Base-by-base conservation (phyloP, 2,888 invertebrate species). In the Drosophila emarginata region DNA sequence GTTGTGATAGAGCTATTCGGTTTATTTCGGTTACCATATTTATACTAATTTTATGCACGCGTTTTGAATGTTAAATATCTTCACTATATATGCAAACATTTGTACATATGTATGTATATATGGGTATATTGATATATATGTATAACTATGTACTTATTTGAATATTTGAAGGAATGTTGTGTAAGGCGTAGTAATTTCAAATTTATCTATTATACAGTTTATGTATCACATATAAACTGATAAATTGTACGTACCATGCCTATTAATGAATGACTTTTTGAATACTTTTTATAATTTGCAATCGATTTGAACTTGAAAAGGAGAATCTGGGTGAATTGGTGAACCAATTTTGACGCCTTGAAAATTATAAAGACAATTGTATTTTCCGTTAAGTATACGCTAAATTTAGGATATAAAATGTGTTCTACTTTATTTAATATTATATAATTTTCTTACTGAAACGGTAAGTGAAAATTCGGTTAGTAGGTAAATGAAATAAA, bases 11-110 rank as follows among this genome's bases (percentile, higher is more conserved):
- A 28, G 21, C 37, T 12, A 66, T 65, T 69, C 64, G 36, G 32
- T 15, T 65, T 39, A 26, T 53, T 26, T 64, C 21, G 32, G 50
- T 23, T 50, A 54, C 39, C 65, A 74, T 26, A 65, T 82, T 87
- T 74, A 83, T 67, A 72, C 53, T 67, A 64, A 83, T 86, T 78
- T 84, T 78, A 83, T 88, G 80, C 84, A 86, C 80, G 78, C 82
- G 74, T 67, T 88, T 74, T 76, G 82, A 63, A 86, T 87, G 23
- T 60, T 53, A 69, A 82, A 79, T 64, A 66, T 36, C 23, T 21
- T 15, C 12, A 9, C 61, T 28, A 15, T 21, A 9, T n/a, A 39
- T 26, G 23, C n/a, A 14, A 12, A 40, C n/a, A 28, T 54, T 26
- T 14, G 21, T 59, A 14, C 37, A 15, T 7, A 56, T 7, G 4